These are phyloP conservation scores for Anaspis maculata DNA, from an alignment of 2,888 invertebrate genomes.

Conservation along the genomic window DNA sequence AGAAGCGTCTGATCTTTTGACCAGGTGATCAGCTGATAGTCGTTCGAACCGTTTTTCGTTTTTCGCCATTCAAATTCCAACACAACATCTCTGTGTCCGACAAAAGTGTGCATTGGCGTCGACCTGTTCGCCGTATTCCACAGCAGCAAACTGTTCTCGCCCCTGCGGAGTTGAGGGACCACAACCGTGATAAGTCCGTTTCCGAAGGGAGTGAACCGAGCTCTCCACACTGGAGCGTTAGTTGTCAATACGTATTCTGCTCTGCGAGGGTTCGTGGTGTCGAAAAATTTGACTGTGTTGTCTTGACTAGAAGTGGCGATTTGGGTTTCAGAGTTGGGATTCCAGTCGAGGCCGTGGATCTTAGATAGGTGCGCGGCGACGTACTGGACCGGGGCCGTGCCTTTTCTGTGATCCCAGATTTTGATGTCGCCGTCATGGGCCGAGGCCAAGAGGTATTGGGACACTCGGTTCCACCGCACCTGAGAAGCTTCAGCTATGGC, in stretches of 20 bases:
- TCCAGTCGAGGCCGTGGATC: conserved; percentile 94
- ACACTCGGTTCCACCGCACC: conserved; percentile 86
- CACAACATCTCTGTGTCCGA: conserved; percentile 92
- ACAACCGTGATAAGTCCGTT: conserved; percentile 87
- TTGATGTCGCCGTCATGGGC: conserved; percentile 94
- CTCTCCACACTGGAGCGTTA: conserved; percentile 85
- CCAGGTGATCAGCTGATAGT: conserved; percentile 89
- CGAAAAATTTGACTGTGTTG: conserved; percentile 91
- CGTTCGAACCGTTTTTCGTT: conserved; percentile 48
- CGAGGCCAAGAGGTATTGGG: conserved; percentile 78
- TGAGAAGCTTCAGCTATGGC: conserved; percentile 90
- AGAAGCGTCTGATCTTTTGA: conserved; percentile 87
- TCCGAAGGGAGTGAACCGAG: conserved; percentile 72
- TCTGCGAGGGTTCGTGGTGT: conserved; percentile 75
- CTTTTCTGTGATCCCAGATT: conserved; percentile 91
- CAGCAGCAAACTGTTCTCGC: conserved; percentile 72
- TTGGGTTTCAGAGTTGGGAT: conserved; percentile 74
- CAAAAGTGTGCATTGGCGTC: conserved; percentile 78
- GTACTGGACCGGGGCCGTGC: conserved; percentile 79
- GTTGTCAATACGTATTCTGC: conserved; percentile 80
- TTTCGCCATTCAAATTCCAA: conserved; percentile 92
- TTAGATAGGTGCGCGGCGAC: conserved; percentile 86
- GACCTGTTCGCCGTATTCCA: conserved; percentile 68
- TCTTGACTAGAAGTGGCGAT: conserved; percentile 91
- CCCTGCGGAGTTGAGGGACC: conserved; percentile 82